Conservation (phyloP, 1,140 invertebrate genomes). For the Anoplophora glabripennis region DNA sequence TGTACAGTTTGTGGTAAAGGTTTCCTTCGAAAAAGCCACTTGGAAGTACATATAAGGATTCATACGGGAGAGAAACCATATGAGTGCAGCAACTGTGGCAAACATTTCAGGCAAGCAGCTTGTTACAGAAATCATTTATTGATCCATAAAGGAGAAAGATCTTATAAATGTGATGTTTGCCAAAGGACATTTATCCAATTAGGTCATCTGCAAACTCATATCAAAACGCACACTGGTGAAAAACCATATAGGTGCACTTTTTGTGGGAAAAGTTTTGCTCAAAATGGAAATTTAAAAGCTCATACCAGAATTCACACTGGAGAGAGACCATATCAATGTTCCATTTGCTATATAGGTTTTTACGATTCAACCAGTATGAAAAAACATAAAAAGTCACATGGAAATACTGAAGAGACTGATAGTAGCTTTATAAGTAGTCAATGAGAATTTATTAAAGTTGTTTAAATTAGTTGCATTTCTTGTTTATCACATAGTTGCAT, state of each 20-base stretch:
- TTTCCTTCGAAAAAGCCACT: conserved; percentile 10
- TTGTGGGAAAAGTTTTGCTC: conserved; percentile 53
- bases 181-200: neutral
- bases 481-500: no score
- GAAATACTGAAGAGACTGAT: neutral
- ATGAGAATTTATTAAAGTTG: no score
- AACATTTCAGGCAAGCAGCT: conserved; percentile 7
- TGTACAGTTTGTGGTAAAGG: conserved; percentile 10
- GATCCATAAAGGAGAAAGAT: conserved; percentile 9
- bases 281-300: conserved; percentile 55
- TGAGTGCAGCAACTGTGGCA: conserved; percentile 7
- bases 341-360: conserved; percentile 53
- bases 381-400: conserved; percentile 5
- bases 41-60: conserved; percentile 14
- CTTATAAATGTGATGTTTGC: conserved; percentile 11
- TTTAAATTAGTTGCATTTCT: no score
- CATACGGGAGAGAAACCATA: conserved; percentile 13
- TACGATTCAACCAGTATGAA: conserved; percentile 23
- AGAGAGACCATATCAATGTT: conserved; percentile 53
- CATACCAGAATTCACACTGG: conserved; percentile 56
- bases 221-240: conserved; percentile 56
- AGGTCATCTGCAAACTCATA: conserved; percentile 53
- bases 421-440: no score
- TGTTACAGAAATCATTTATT: conserved; percentile 7
- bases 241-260: conserved; percentile 52